These are phyloP conservation scores for Smutsia temminckii DNA, from an alignment of 2,797 vertebrate species.

Conservation along the genomic window DNA sequence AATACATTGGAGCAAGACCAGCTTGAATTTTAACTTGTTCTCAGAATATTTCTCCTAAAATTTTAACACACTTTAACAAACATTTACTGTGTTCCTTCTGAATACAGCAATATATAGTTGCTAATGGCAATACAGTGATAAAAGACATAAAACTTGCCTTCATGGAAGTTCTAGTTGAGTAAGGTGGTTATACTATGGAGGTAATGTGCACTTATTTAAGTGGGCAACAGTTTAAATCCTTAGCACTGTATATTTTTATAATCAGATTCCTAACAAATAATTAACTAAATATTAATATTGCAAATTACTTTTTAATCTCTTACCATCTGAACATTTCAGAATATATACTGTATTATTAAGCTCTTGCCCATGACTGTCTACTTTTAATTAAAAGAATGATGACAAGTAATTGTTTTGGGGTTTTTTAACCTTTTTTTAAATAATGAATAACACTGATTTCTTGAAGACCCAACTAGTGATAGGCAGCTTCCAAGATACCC, in stretches of 20 bases:
- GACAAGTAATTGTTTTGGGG: not conserved
- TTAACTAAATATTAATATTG: slow-evolving; percentile 2
- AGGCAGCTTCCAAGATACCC: not conserved
- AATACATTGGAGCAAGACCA: not conserved
- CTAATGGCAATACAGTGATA: not conserved
- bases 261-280: not conserved
- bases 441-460: not conserved
- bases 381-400: slow-evolving; percentile 33
- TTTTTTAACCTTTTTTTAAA: not conserved
- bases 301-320: not conserved
- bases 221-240: not conserved
- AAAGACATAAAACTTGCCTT: not conserved
- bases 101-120: not conserved
- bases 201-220: not conserved
- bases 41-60: not conserved
- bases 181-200: not conserved
- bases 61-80: not conserved
- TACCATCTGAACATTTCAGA: not conserved
- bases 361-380: not conserved
- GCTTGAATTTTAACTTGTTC: not conserved
- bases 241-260: not conserved
- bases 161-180: not conserved
- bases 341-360: not conserved
- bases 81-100: not conserved
- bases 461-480: not conserved